Conservation (phyloP, 2,113 vertebrate species). For the Progne subis region DNA sequence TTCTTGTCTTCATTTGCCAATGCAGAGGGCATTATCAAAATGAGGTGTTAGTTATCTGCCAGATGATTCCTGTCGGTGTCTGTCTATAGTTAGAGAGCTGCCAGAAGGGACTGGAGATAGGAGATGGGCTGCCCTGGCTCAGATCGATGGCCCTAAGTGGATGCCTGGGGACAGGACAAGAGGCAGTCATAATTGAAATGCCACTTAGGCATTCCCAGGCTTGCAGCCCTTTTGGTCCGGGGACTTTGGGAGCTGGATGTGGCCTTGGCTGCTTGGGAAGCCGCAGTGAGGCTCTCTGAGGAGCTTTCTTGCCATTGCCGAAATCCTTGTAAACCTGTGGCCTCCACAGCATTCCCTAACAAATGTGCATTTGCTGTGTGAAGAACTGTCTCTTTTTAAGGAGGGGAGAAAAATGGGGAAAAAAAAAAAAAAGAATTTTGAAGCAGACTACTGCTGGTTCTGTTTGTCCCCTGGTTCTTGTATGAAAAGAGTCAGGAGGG, state of each 20-base stretch:
- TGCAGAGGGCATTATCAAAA: background rate
- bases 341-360: background rate
- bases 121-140: background rate
- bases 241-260: background rate
- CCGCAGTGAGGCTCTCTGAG: background rate
- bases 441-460: background rate
- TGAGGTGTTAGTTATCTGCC: background rate
- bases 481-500: background rate
- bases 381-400: background rate
- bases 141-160: background rate
- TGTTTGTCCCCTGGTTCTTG: background rate
- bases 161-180: conserved; percentile 12
- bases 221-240: background rate
- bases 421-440: background rate
- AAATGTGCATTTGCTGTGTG: background rate
- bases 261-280: background rate
- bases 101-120: background rate
- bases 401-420: background rate
- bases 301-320: background rate
- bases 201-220: background rate
- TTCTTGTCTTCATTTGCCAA: background rate
- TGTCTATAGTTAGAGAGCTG: background rate
- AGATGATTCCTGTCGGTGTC: background rate
- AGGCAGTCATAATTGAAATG: background rate
- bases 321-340: background rate